Percentiles rank a stretch among this genome's conserved stretches.
Evolutionary conservation across 1,140 invertebrate species (phyloP).

Genomic region (Leguminivora glycinivorella): DNA sequence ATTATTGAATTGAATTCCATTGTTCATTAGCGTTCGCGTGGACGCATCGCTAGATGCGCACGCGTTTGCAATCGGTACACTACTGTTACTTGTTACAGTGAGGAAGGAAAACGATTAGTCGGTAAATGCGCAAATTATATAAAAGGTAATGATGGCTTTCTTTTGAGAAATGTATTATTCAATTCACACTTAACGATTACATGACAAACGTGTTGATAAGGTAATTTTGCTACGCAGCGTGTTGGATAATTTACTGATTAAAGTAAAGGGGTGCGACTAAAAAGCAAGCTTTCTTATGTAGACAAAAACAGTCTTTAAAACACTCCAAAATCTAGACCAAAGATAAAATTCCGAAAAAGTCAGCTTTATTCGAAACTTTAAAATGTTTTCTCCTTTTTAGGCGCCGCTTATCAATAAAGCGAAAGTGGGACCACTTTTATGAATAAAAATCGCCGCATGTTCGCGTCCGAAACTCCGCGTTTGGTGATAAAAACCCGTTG

Average conservation of each 20-base stretch:
- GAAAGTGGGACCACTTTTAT: slow-evolving; percentile 41
- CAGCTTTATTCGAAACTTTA: neutral
- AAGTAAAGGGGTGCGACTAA: neutral
- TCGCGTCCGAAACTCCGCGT: neutral
- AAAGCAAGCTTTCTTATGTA: neutral
- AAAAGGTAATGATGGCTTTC: neutral
- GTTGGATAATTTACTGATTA: neutral
- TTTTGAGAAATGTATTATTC: neutral
- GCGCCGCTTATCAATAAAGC: slow-evolving; percentile 34
- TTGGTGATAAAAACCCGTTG: slow-evolving; percentile 50
- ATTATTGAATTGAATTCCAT: slow-evolving; percentile 7
- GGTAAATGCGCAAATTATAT: slow-evolving; percentile 1
- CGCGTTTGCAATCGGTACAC: neutral
- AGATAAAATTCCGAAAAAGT: slow-evolving; percentile 1
- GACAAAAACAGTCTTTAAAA: neutral
- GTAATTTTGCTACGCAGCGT: neutral
- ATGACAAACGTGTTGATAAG: slow-evolving; percentile 1
- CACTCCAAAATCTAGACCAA: neutral
- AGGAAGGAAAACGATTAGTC: slow-evolving; percentile 5
- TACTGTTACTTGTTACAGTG: slow-evolving; percentile 1
- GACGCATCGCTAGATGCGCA: neutral
- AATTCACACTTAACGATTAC: slow-evolving; percentile 2
- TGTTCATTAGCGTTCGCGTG: slow-evolving; percentile 13
- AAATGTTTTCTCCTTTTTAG: slow-evolving; percentile 13
- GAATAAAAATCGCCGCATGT: slow-evolving; percentile 31